Conservation (phyloP, 2,888 invertebrate genomes). For the Clusia tigrina region DNA sequence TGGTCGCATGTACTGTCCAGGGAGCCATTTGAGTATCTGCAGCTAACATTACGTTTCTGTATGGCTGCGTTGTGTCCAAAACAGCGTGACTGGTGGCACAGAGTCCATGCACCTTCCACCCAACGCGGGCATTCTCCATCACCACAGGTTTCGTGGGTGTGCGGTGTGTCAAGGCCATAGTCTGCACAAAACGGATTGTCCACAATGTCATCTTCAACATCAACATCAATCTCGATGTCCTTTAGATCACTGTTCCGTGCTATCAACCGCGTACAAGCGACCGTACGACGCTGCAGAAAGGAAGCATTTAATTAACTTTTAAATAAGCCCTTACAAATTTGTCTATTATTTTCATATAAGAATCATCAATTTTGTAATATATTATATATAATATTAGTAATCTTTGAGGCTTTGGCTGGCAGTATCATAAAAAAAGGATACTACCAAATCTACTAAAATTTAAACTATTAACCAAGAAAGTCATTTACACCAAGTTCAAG, state of each 20-base stretch:
- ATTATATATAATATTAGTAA: no score
- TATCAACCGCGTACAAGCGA: slow-evolving; percentile 52
- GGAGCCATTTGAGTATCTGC: slow-evolving; percentile 65
- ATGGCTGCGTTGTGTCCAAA: slow-evolving; percentile 79
- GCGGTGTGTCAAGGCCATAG: slow-evolving; percentile 72
- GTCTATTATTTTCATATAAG: no score
- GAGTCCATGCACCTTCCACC: slow-evolving; percentile 75
- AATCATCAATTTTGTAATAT: no score
- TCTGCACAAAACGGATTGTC: slow-evolving; percentile 75
- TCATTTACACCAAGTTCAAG: no score
- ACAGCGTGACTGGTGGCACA: slow-evolving; percentile 77
- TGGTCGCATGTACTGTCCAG: slow-evolving; percentile 70
- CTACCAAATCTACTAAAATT: no score
- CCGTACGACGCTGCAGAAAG: slow-evolving; percentile 55
- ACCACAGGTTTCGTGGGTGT: slow-evolving; percentile 73
- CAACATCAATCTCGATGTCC: slow-evolving; percentile 7
- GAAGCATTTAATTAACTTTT: no score
- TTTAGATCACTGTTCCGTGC: slow-evolving; percentile 13
- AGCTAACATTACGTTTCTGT: slow-evolving; percentile 72
- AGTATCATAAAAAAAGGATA: no score
- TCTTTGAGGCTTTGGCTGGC: no score
- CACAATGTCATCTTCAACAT: slow-evolving; percentile 66
- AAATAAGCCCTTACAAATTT: no score
- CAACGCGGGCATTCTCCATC: slow-evolving; percentile 77
- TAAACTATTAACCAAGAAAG: no score